Evolutionary conservation across 2,113 vertebrate species (phyloP).

Genomic region (Excalfactoria chinensis): DNA sequence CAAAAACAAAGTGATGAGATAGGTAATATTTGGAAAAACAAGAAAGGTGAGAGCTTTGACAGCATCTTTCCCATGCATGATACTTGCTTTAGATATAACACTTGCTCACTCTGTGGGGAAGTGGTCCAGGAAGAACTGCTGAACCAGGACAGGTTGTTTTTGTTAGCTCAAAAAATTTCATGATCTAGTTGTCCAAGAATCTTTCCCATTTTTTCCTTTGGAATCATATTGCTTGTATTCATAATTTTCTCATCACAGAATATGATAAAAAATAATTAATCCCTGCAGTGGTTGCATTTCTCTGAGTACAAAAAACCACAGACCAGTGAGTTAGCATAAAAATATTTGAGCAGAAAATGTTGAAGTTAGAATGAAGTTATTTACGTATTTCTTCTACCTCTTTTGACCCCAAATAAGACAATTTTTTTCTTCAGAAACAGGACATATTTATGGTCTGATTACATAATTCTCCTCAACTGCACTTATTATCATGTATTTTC

Average conservation of each 20-base stretch:
- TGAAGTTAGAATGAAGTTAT: neutral
- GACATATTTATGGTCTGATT: neutral
- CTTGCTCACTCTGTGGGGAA: neutral
- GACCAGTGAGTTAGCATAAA: neutral
- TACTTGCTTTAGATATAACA: neutral
- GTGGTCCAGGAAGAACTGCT: neutral
- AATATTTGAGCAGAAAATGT: neutral
- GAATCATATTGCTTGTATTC: neutral
- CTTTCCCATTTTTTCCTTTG: neutral
- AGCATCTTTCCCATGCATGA: neutral
- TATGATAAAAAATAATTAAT: neutral
- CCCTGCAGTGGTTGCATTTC: neutral
- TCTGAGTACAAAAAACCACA: neutral
- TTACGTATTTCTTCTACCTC: neutral
- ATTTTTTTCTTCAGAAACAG: neutral
- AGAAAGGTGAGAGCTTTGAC: neutral
- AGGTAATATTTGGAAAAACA: neutral
- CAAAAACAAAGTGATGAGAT: neutral
- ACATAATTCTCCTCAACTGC: neutral
- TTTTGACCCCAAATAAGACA: neutral
- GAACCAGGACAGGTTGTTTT: neutral
- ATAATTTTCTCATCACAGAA: neutral
- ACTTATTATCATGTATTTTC: neutral
- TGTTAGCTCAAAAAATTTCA: neutral
- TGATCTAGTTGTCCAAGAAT: neutral